Conservation (phyloP, 2,888 invertebrate species). For the Cabera pusaria region DNA sequence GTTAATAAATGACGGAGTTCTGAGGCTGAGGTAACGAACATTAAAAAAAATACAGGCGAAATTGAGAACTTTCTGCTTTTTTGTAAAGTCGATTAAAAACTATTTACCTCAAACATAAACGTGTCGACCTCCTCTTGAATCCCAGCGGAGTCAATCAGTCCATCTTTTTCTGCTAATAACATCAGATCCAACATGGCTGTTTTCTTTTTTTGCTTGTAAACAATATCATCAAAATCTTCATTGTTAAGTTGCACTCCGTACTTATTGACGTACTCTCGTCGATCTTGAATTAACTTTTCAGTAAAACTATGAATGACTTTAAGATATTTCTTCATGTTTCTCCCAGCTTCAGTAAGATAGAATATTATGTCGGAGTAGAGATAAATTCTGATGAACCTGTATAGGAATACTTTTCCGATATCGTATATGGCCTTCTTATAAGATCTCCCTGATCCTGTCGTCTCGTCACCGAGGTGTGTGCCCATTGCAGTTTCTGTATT, state of each 20-base stretch:
- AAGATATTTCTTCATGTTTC: conserved; percentile 63
- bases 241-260: conserved; percentile 29
- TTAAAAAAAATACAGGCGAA: too few relatives aligned
- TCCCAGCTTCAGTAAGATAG: conserved; percentile 69
- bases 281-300: conserved; percentile 59
- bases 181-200: conserved; percentile 83
- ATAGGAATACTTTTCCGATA: conserved; percentile 54
- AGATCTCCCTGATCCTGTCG: conserved; percentile 56
- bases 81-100: too few relatives aligned
- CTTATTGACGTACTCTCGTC: conserved; percentile 34
- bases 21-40: too few relatives aligned
- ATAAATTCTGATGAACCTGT: conserved; percentile 80
- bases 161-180: conserved; percentile 73
- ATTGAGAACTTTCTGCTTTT: too few relatives aligned
- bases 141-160: conserved; percentile 73
- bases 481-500: conserved; percentile 89
- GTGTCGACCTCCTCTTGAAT: conserved; percentile 86
- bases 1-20: too few relatives aligned
- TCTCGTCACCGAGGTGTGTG: conserved; percentile 75
- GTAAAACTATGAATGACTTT: conserved; percentile 65
- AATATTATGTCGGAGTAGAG: conserved; percentile 80
- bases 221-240: conserved; percentile 34
- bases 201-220: conserved; percentile 67
- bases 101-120: conserved; percentile 85
- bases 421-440: conserved; percentile 83